Evolutionary conservation across 1,140 invertebrate genomes (phyloP), one percentile per base, ranked within the genome.

Genomic region (Oscheius sp.): DNA sequence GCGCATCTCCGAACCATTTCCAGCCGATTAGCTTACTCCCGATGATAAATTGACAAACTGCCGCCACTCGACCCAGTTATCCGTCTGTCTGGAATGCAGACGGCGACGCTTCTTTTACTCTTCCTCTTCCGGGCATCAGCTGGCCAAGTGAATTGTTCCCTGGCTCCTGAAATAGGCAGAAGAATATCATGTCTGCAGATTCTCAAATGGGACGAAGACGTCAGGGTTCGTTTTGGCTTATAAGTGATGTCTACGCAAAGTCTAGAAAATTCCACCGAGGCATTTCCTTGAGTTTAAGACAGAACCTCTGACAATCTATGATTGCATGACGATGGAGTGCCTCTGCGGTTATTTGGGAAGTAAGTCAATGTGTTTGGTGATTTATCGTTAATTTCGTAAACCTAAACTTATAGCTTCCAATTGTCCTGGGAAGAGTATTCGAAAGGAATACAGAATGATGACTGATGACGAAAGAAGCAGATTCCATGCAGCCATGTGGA

Each of bases 391-490:
- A 29, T 26, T 28, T 7, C 4, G 28, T 32, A 2, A 31, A 10
- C n/a, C 38, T n/a, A 42, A 42, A 42, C 38, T n/a, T 7, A n/a
- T 10, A n/a, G n/a, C 38, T 42, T 42, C 38, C 38, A 7, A 42
- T 10, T 10, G 7, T 7, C 7, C 38, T 42, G 38, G 38, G 38
- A 42, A 42, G 38, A 42, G 38, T 42, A 7, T 42, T 42, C 38
- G 62, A 64, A 84, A 84, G 62, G 85, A 85, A 68, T 84, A 84
- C 71, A 68, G 84, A n/a, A 76, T 71, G 69, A 31, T 85, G 49
- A 80, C 75, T 0, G 79, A 81, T 23, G 55, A 78, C 1, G 81
- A 85, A 61, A 55, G 82, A 61, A 34, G 61, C 1, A 59, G 68
- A 2, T 83, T 79, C 66, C 82, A 85, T 63, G 65, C 65, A n/a